Base-by-base conservation (phyloP, 1,140 invertebrate species). In the Pristionchus pacificus region DNA sequence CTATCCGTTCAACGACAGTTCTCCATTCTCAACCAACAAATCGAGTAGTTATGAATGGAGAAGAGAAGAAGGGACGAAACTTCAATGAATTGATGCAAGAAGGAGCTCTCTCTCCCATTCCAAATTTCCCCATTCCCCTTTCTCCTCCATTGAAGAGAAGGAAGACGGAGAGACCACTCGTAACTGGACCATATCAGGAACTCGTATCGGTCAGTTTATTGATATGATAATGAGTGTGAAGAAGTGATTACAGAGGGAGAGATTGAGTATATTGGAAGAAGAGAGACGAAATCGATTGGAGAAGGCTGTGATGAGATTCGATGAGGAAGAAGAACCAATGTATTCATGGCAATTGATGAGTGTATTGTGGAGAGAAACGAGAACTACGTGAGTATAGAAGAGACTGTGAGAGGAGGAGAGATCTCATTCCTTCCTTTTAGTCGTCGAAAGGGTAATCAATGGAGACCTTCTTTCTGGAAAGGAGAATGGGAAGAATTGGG, bases 61-160 rank as follows among this genome's bases (percentile, higher is more conserved):
- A n/a, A n/a, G n/a, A n/a, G n/a, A n/a, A n/a, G n/a, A n/a, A n/a
- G n/a, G n/a, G n/a, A n/a, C n/a, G n/a, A n/a, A n/a, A n/a, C n/a
- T n/a, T n/a, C n/a, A n/a, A n/a, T n/a, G n/a, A n/a, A n/a, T n/a
- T n/a, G n/a, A n/a, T n/a, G n/a, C n/a, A n/a, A n/a, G 38, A 49
- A 49, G 38, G 38, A 10, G 38, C 38, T 49, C 38, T 49, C 6
- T 6, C 6, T 10, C 38, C 38, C 6, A 10, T 10, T 19, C 6
- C 6, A 10, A 19, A 6, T 19, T 49, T 49, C 38, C 38, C 38
- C 19, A 6, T 49, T 49, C 38, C 38, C 38, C 38, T 72, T 24
- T 68, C 65, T 64, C 71, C 71, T 10, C 71, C 71, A 14, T 19
- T 73, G 33, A 73, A 73, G 31, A 58, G 60, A 3, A 27, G 19